Evolutionary conservation across 2,888 invertebrate species (phyloP).

Genomic region (Phalera bucephala): DNA sequence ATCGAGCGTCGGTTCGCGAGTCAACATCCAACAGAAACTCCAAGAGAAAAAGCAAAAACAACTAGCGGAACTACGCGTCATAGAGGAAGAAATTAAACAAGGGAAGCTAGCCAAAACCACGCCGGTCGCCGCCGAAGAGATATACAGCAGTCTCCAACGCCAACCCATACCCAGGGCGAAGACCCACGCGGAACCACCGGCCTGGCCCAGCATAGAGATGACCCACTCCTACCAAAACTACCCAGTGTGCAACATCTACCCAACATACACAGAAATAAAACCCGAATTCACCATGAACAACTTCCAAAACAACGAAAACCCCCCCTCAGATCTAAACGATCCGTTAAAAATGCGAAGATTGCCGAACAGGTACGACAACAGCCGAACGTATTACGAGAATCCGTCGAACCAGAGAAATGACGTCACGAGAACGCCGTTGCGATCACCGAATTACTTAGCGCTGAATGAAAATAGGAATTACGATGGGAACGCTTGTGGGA

Average conservation of each 20-base stretch:
- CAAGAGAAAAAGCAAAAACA: conserved; percentile 95
- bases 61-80: conserved; percentile 89
- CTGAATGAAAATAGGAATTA: conserved; percentile 49
- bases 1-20: conserved; percentile 88
- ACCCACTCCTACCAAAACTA: conserved; percentile 76
- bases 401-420: conserved; percentile 55
- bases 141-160: conserved; percentile 75
- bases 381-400: conserved; percentile 67
- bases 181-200: conserved; percentile 83
- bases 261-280: conserved; percentile 73
- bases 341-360: conserved; percentile 46
- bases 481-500: conserved; percentile 56
- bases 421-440: conserved; percentile 46
- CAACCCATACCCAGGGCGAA: conserved; percentile 89
- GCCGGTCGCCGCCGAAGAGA: conserved; percentile 79
- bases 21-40: conserved; percentile 93
- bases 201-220: conserved; percentile 77
- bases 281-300: conserved; percentile 54
- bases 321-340: conserved; percentile 36
- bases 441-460: conserved; percentile 61
- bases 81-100: conserved; percentile 93
- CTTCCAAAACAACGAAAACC: conserved; percentile 45
- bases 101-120: conserved; percentile 87
- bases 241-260: conserved; percentile 67
- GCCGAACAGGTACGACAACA: conserved; percentile 52